Conservation (phyloP, 2,888 invertebrate species). For the Diloba caeruleocephala region DNA sequence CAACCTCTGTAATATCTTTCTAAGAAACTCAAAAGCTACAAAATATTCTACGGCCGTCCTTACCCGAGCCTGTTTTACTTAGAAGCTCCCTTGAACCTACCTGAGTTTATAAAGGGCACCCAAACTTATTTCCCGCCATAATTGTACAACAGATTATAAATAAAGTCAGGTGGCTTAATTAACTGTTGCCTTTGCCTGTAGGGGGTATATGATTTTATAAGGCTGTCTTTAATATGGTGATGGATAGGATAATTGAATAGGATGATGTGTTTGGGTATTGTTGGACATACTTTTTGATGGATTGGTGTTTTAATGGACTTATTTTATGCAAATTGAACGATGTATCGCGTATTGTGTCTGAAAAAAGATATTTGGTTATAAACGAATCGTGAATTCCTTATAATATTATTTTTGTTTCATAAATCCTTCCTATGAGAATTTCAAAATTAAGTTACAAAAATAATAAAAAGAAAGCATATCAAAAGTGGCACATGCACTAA, state of each 20-base stretch:
- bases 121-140: constrained; percentile 37
- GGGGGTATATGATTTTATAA: constrained; percentile 29
- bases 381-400: too few species aligned
- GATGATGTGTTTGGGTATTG: constrained; percentile 5
- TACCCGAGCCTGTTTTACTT: not conserved
- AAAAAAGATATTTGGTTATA: too few species aligned
- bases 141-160: constrained; percentile 58
- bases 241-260: constrained; percentile 18
- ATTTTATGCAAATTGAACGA: not conserved
- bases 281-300: not conserved
- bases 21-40: constrained; percentile 5
- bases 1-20: not conserved
- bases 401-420: too few species aligned
- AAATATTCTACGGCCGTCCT: not conserved
- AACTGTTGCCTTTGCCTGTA: constrained; percentile 50
- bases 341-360: not conserved
- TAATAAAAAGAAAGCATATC: too few species aligned
- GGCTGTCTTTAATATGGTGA: constrained; percentile 4
- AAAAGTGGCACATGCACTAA: too few species aligned
- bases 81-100: constrained; percentile 17
- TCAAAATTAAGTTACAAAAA: too few species aligned
- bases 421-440: too few species aligned
- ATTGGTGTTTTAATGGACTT: not conserved
- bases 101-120: constrained; percentile 32
- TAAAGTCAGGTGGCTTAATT: constrained; percentile 59